Evolutionary conservation across 2,888 invertebrate genomes (phyloP).

Genomic region (Serripes groenlandicus): DNA sequence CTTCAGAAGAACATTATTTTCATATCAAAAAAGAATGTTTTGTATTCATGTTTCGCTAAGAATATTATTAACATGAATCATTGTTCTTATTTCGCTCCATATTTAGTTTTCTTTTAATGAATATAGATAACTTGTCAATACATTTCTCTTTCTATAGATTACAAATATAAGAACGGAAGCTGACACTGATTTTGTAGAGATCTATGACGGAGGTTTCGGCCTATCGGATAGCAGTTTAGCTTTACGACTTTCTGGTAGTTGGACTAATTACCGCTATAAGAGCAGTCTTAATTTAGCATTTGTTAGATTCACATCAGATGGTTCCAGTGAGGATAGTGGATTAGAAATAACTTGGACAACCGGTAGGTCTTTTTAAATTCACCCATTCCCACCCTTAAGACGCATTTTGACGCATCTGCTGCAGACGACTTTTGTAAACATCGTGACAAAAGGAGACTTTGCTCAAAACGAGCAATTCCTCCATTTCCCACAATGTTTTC

Average conservation of each 20-base stretch:
- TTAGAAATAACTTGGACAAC: slow-evolving; percentile 71
- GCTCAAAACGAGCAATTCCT: neutral
- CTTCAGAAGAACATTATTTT: too few relatives aligned
- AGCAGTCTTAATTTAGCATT: slow-evolving; percentile 73
- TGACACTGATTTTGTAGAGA: slow-evolving; percentile 70
- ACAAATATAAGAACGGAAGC: slow-evolving; percentile 65
- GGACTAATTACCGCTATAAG: slow-evolving; percentile 38
- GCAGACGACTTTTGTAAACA: neutral
- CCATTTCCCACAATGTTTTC: neutral
- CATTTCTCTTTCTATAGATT: slow-evolving; percentile 56
- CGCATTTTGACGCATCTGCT: neutral
- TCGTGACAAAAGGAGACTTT: too few relatives aligned
- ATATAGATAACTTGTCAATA: too few relatives aligned
- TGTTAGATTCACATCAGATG: slow-evolving; percentile 73
- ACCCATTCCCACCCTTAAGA: too few relatives aligned
- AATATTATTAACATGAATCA: too few relatives aligned
- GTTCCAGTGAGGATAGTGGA: slow-evolving; percentile 49
- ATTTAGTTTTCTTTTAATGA: too few relatives aligned
- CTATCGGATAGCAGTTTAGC: slow-evolving; percentile 60
- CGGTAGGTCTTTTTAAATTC: slow-evolving; percentile 48
- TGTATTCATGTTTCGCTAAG: too few relatives aligned
- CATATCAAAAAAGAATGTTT: too few relatives aligned
- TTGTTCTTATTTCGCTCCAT: too few relatives aligned
- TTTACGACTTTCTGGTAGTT: slow-evolving; percentile 63
- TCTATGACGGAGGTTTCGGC: slow-evolving; percentile 71